Conservation (phyloP, 2,888 invertebrate genomes). For the Leucozona laternaria region DNA sequence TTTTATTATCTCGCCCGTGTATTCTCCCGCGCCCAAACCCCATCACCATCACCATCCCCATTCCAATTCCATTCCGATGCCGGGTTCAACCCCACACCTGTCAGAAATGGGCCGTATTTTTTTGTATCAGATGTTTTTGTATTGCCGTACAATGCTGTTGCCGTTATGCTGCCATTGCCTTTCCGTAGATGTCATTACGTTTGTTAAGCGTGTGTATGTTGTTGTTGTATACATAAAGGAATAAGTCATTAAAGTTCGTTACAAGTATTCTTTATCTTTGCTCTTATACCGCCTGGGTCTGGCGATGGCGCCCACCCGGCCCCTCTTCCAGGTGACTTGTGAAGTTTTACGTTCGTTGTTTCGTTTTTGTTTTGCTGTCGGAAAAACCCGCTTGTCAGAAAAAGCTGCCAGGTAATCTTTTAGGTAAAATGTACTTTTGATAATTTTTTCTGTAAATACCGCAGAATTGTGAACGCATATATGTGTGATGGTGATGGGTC, state of each 20-base stretch:
- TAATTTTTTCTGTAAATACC: constrained; percentile 41
- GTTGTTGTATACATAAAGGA: constrained; percentile 58
- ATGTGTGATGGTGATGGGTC: constrained; percentile 12
- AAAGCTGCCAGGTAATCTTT: constrained; percentile 73
- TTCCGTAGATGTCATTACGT: constrained; percentile 67
- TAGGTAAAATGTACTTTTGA: constrained; percentile 61
- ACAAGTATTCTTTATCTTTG: constrained; percentile 73
- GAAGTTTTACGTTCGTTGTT: constrained; percentile 47
- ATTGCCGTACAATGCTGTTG: constrained; percentile 17
- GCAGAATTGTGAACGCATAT: constrained; percentile 30
- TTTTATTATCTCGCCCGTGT: constrained; percentile 58
- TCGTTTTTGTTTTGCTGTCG: constrained; percentile 30
- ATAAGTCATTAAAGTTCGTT: constrained; percentile 74
- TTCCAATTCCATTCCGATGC: not conserved
- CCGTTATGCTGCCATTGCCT: constrained; percentile 48
- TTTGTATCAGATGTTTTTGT: constrained; percentile 47
- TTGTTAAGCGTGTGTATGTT: constrained; percentile 55
- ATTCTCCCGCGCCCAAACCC: not conserved
- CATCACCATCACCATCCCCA: not conserved
- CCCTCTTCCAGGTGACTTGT: not conserved
- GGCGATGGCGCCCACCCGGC: no score
- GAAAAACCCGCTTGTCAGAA: constrained; percentile 62
- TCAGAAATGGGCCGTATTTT: constrained; percentile 63
- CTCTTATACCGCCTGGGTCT: constrained; percentile 29
- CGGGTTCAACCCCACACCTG: constrained; percentile 29